Evolutionary conservation across 2,888 invertebrate species (phyloP), one percentile per base, ranked within the genome.

Genomic region (Ophion costatus): DNA sequence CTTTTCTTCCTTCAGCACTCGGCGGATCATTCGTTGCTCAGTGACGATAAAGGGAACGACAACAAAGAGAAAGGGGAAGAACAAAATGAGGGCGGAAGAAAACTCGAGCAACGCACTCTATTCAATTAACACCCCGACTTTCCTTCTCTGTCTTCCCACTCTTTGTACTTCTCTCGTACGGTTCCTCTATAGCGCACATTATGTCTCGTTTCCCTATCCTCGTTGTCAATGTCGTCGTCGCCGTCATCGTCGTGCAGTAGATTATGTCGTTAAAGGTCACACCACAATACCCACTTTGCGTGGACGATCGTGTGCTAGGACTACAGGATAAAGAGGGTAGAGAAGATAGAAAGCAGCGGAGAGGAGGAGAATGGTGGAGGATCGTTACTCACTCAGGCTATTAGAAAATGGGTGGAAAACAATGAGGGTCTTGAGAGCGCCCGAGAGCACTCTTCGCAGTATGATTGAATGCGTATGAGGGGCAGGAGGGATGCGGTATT

Each of bases 21-120:
- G 86, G 87, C 86, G 90, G 89, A 92, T 91, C 92, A 92, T 92
- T 91, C 91, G 89, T 89, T 85, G 88, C 45, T 63, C 69, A n/a
- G 63, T 42, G 75, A 67, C 33, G 73, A 66, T 73, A 59, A 42
- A 45, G 10, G 38, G 9, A 69, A 67, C 17, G 51, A 14, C 14
- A 51, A 51, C 51, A 61, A 14, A 89, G 88, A 89, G 90, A 87
- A 89, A 90, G 88, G 89, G 90, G 87, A 89, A 90, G 80, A 66
- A 81, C 24, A 84, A 77, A 80, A 84, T 75, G 71, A 84, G 84
- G 29, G 66, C 67, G 73, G 79, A 82, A 80, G 85, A 79, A 83
- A 85, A 83, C 80, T 61, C 83, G 69, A 83, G 80, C 75, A 81
- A 84, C 79, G 84, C 83, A 75, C 79, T 83, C 71, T 70, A 84